Conservation (phyloP, 2,113 vertebrate genomes). For the Barbus barbus region DNA sequence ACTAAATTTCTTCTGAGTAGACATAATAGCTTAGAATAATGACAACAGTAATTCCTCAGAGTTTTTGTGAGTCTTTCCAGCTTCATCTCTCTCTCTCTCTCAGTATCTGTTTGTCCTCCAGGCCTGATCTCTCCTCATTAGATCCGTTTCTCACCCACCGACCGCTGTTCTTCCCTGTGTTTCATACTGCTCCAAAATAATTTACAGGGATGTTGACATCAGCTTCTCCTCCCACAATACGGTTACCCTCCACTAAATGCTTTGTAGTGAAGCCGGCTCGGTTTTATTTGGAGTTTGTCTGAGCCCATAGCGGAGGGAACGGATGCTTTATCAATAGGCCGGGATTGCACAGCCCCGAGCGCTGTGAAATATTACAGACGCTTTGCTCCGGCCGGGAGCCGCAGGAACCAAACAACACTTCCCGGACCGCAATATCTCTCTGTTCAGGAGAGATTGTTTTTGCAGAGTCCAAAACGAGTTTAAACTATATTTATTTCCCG, state of each 20-base stretch:
- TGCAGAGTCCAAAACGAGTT: not conserved
- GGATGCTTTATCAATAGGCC: constrained; percentile 46
- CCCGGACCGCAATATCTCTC: constrained; percentile 47
- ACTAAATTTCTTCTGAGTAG: not conserved
- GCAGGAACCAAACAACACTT: constrained; percentile 35
- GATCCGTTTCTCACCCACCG: constrained; percentile 37
- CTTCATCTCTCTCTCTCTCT: constrained; percentile 13
- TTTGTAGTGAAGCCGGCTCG: constrained; percentile 45
- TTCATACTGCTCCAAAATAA: constrained; percentile 50
- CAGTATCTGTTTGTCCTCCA: constrained; percentile 32
- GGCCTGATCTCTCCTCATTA: constrained; percentile 49
- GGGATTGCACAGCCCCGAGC: constrained; percentile 54
- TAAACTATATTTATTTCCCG: constrained; percentile 33
- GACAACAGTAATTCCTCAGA: not conserved
- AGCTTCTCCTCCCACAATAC: constrained; percentile 43
- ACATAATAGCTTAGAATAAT: not conserved
- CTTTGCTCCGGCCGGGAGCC: constrained; percentile 39
- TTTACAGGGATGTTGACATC: constrained; percentile 53
- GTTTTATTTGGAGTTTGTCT: constrained; percentile 56
- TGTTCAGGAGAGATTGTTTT: constrained; percentile 44
- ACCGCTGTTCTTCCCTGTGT: constrained; percentile 37
- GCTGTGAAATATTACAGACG: constrained; percentile 53
- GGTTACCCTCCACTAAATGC: constrained; percentile 47
- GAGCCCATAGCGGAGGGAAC: constrained; percentile 40
- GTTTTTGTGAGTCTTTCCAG: not conserved